Evolutionary conservation across 2,888 invertebrate species (phyloP), one percentile per base, ranked within the genome.

Genomic region (Diabrotica balteata): DNA sequence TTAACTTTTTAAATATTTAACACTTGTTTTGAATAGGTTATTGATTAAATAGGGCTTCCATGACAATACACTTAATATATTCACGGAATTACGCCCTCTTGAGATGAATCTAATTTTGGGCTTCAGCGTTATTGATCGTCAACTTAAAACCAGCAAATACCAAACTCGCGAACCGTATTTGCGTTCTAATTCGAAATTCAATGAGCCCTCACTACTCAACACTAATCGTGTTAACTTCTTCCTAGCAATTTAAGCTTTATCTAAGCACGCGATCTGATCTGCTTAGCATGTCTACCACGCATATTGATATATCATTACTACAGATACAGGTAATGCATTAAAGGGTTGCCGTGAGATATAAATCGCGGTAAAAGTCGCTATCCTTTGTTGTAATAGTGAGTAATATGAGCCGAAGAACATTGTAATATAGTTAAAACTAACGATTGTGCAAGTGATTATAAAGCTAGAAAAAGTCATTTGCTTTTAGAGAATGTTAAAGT

Each of bases 221-320:
- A 60, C 66, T 61, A 57, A 66, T 66, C 58, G 66, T 50, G 66
- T 66, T 66, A 61, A 66, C 57, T 61, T 60, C 60, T 66, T 60
- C 66, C 66, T 55, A 66, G 53, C 66, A 66, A 61, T 61, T 66
- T 61, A 60, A 46, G 46, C 11, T n/a, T 17, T 63, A 67, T 59
- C 67, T 50, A 4, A 22, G 53, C 67, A 67, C 63, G 63, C 67
- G 53, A 67, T 67, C 67, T 46, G 53, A 67, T 67, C 67, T 46
- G 17, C 45, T 11, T 63, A 59, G 67, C 67, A 59, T 59, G 63
- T 54, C 63, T 55, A 50, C 43, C 53, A 52, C 51, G 47, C 49
- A 53, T 59, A 67, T 58, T 67, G 55, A 67, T 63, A 59, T 63
- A 67, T 52, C 53, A 63, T 67, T 63, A 53, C 50, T 43, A 58